Conservation (phyloP, 1,140 invertebrate genomes). For the Marisa cornuarietis region DNA sequence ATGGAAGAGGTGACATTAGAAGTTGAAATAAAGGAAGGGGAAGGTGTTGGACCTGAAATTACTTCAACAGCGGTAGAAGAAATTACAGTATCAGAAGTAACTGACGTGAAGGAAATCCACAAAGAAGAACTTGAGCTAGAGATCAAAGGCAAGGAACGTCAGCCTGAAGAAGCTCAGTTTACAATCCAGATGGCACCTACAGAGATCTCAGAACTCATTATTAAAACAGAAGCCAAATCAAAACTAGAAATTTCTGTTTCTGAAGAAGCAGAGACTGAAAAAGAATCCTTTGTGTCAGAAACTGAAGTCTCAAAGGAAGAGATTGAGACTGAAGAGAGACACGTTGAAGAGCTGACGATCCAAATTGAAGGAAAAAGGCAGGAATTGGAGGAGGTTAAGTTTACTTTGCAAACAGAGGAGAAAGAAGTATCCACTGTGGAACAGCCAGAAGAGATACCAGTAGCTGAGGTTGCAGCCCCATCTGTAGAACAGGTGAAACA, state of each 20-base stretch:
- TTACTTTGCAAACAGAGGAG: conserved; percentile 31
- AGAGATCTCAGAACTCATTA: conserved; percentile 20
- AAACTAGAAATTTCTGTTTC: conserved; percentile 24
- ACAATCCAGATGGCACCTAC: conserved; percentile 41
- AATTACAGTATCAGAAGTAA: conserved; percentile 31
- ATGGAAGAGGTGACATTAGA: conserved; percentile 44
- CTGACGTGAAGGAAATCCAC: conserved; percentile 40
- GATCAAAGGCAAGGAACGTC: conserved; percentile 44
- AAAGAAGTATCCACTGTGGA: conserved; percentile 23
- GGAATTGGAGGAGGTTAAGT: conserved; percentile 26
- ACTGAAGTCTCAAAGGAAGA: conserved; percentile 22
- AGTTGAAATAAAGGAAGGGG: conserved; percentile 38
- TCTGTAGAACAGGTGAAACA: conserved; percentile 27
- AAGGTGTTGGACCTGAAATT: conserved; percentile 39
- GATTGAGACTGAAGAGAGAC: conserved; percentile 27
- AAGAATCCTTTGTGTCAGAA: conserved; percentile 30
- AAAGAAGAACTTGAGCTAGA: conserved; percentile 53
- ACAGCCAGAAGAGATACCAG: conserved; percentile 21
- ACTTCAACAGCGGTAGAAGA: conserved; percentile 35
- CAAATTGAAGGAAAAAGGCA: conserved; percentile 43
- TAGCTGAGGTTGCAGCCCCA: conserved; percentile 24
- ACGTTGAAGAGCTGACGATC: conserved; percentile 43
- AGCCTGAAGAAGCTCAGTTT: conserved; percentile 49
- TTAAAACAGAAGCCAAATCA: conserved; percentile 22
- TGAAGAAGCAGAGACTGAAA: conserved; percentile 27